Base-by-base conservation (phyloP, 1,140 invertebrate species). In the Drosophila subobscura region DNA sequence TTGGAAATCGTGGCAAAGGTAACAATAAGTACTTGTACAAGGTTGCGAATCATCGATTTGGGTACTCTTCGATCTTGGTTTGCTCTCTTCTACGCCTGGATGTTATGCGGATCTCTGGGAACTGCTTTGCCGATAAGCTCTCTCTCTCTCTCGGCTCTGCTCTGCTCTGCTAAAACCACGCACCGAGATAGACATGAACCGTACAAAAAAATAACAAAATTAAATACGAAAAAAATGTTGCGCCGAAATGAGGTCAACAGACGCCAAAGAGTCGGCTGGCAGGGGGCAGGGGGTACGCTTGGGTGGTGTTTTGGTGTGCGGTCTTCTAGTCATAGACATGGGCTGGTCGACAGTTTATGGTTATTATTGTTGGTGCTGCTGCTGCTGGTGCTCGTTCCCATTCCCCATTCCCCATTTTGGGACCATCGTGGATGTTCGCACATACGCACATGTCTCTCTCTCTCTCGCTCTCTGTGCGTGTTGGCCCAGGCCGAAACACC, bases 181-280 rank as follows among this genome's bases (percentile, higher is more conserved):
- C 33, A 4, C 33, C 10, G 33, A 37, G 33, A 8, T 33, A 33
- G 8, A 41, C 40, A 54, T 20, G 16, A 20, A 1, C 16, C 16
- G 16, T 20, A 20, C 16, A 53, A 7, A 44, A 49, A 44, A 65
- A 51, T 20, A 20, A 20, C 16, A 42, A 7, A 5, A 27, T 14
- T 7, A 25, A 33, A 22, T 64, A 52, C 51, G 16, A 20, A 51
- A 72, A 57, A 53, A 64, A 41, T 60, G 47, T 76, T 88, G 72
- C 46, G 65, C 42, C 55, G 57, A 88, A 88, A 88, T 88, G 83
- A 88, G 84, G 83, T 88, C 83, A 88, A 88, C 83, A 88, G 83
- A 88, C 83, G 83, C 83, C 83, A 79, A 83, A 79, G 44, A 88
- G 84, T 72, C 78, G 77, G 23, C n/a, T 42, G 47, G 16, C 52